Evolutionary conservation across 2,797 vertebrate species (phyloP).

Genomic region (Aphelocoma californica): DNA sequence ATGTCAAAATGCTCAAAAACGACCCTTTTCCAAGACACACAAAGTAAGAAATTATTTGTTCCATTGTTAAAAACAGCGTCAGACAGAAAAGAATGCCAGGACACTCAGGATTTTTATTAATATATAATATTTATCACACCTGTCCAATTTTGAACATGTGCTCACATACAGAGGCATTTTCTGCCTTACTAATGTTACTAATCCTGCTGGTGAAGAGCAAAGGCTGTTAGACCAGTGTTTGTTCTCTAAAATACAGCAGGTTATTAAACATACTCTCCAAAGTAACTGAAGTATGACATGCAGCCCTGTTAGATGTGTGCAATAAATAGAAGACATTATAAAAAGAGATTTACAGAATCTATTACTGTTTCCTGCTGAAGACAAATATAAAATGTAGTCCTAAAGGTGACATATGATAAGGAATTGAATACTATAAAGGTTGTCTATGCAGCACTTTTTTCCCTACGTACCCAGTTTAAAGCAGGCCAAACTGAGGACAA

Average conservation of each 20-base stretch:
- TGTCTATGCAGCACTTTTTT: conserved; percentile 10
- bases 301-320: background rate
- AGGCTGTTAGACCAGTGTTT: background rate
- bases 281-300: background rate
- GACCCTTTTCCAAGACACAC: background rate
- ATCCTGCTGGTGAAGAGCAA: background rate
- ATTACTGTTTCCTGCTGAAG: background rate
- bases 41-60: background rate
- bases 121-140: background rate
- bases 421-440: background rate
- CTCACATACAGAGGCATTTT: background rate
- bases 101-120: background rate
- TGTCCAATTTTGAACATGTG: background rate
- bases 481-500: background rate
- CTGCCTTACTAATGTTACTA: background rate
- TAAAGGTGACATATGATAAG: background rate
- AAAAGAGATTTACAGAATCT: conserved; percentile 19
- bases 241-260: background rate
- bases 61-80: background rate
- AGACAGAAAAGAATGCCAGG: background rate
- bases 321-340: conserved; percentile 5
- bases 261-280: background rate
- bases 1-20: background rate
- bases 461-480: background rate
- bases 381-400: conserved; percentile 34